A percentile compares a stretch with the other conserved stretches of the same genome.
phyloP scores from a whole-genome alignment of 1,140 invertebrate species.

The Solen grandis region DNA sequence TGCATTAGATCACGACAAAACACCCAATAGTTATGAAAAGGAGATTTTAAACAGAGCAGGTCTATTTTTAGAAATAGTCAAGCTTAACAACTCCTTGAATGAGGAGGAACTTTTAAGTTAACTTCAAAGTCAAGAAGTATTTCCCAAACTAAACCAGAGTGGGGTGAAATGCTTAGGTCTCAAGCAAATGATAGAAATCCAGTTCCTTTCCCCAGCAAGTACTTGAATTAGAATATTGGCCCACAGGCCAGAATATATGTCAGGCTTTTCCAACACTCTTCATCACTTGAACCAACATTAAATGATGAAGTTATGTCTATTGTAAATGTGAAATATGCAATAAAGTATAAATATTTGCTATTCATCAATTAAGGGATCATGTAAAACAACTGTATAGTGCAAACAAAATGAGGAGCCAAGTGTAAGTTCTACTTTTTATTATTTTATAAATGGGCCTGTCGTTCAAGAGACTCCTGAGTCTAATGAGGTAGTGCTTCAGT shows the following conservation, averaged over 20 bases:
- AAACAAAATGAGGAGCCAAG: no score
- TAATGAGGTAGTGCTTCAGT: no score
- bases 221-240: constrained; percentile 21
- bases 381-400: background rate
- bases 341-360: background rate
- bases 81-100: background rate
- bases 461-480: no score
- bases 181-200: constrained; percentile 23
- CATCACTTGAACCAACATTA: background rate
- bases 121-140: constrained; percentile 23
- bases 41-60: constrained; percentile 8
- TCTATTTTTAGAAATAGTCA: constrained; percentile 14
- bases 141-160: constrained; percentile 26
- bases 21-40: constrained; percentile 11
- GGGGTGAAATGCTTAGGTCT: constrained; percentile 45
- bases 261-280: constrained; percentile 12
- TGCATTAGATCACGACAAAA: background rate
- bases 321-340: background rate
- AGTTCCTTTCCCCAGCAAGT: background rate
- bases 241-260: constrained; percentile 31
- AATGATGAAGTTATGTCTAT: background rate
- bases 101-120: constrained; percentile 26
- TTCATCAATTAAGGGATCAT: constrained; percentile 4
- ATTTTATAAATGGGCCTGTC: no score
- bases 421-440: no score